Conservation (phyloP, 1,140 invertebrate genomes). For the Dryas iulia region DNA sequence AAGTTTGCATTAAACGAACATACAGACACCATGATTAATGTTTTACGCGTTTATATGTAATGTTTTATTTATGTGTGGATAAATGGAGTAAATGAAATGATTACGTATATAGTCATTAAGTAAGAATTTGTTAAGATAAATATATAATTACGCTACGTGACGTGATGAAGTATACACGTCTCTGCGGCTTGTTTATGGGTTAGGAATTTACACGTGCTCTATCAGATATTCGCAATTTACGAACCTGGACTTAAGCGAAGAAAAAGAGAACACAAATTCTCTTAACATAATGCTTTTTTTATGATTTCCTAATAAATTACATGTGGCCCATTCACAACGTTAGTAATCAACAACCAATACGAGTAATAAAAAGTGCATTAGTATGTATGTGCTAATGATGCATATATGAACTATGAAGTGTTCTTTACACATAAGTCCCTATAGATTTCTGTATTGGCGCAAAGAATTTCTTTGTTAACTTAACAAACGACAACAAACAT, state of each 20-base stretch:
- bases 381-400: not conserved
- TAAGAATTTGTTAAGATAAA: slow-evolving; percentile 46
- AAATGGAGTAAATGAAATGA: slow-evolving; percentile 14
- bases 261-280: not conserved
- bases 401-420: not conserved
- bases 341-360: not conserved
- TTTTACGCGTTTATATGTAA: not conserved
- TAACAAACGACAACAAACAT: not conserved
- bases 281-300: not conserved
- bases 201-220: slow-evolving; percentile 49
- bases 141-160: slow-evolving; percentile 43
- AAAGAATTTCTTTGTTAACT: not conserved
- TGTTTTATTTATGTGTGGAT: slow-evolving; percentile 13
- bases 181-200: slow-evolving; percentile 30
- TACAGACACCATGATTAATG: not conserved
- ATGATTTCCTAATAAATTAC: not conserved
- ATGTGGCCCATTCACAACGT: not conserved
- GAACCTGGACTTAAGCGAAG: not conserved
- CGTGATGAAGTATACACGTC: slow-evolving; percentile 35
- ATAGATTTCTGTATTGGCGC: not conserved
- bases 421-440: not conserved
- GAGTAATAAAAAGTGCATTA: not conserved
- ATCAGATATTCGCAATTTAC: slow-evolving; percentile 4
- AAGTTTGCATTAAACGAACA: not conserved
- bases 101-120: slow-evolving; percentile 37